Conservation (phyloP, 2,888 invertebrate species). For the Argyresthia albistria region DNA sequence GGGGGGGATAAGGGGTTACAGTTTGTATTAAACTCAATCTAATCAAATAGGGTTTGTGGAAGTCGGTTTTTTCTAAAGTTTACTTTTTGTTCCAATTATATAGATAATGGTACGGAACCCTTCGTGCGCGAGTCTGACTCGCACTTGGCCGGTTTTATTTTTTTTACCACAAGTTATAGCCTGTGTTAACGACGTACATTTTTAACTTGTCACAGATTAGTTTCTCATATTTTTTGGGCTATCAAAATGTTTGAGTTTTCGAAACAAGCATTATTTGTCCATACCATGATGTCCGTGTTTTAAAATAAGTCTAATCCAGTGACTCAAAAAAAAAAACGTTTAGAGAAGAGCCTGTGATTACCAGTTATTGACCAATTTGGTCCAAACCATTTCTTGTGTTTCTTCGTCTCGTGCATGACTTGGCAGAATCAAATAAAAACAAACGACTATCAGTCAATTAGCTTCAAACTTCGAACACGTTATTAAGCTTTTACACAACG, state of each 20-base stretch:
- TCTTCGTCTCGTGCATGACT: slow-evolving; percentile 32
- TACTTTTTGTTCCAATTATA: too few relatives aligned
- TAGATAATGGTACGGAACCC: too few relatives aligned
- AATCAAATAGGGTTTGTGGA: too few relatives aligned
- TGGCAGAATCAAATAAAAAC: slow-evolving; percentile 18
- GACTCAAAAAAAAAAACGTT: background rate
- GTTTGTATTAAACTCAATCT: too few relatives aligned
- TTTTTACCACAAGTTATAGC: background rate
- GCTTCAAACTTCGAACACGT: slow-evolving; percentile 28
- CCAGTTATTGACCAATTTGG: slow-evolving; percentile 3
- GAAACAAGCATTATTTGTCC: background rate
- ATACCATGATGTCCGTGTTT: too few relatives aligned
- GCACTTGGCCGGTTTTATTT: too few relatives aligned
- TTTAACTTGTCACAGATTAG: background rate
- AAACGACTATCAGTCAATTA: slow-evolving; percentile 29
- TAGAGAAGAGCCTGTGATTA: background rate
- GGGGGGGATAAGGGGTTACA: too few relatives aligned
- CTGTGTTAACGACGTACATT: too few relatives aligned
- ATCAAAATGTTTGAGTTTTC: too few relatives aligned
- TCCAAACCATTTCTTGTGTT: slow-evolving; percentile 13
- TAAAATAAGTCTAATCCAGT: background rate
- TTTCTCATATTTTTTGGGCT: too few relatives aligned
- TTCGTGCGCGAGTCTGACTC: too few relatives aligned
- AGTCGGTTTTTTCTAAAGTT: too few relatives aligned
- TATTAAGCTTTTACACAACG: slow-evolving; percentile 42